Base-by-base conservation (phyloP, 1,140 invertebrate species). In the Brachionus koreanus region DNA sequence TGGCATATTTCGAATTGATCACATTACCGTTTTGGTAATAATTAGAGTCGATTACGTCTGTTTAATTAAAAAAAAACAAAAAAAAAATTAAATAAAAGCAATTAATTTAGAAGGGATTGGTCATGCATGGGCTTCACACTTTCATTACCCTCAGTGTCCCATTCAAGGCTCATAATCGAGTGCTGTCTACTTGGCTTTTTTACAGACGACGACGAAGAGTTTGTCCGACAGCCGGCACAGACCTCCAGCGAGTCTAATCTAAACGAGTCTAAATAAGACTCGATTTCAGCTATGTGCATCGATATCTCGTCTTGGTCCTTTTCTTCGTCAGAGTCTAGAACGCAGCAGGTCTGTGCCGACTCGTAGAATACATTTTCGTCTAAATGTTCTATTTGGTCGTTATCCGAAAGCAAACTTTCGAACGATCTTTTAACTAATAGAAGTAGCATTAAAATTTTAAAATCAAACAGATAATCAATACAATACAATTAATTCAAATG, bases 281-380 rank as follows among this genome's bases (percentile, higher is more conserved):
- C 65, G 5, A 69, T 69, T 69, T 69, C 5, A 16, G 65, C 29
- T 42, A 69, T 5, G 37, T 69, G 65, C 0, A 7, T 5, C 5
- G 37, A 6, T 4, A 69, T 13, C 13, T 69, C 35, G 16, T 37
- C 29, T 7, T 69, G 33, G 16, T 69, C 65, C 5, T n/a, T n/a
- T 10, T 65, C n/a, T n/a, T 65, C 13, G 16, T 69, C 65, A 16
- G 4, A 16, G 35, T 23, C 65, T 7, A 39, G 33, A n/a, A 39
- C 33, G 29, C 33, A 19, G 3, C 37, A 19, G 2, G 4, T 69
- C 16, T 69, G 16, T 37, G 35, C n/a, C 33, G 10, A 16, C 12
- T 79, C 76, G 39, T 39, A 61, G 29, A 79, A 79, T 23, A 79
- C 76, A 65, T 79, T 57, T 29, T 79, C 76, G 76, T 79, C 76